Base-by-base conservation (phyloP, 2,113 vertebrate species). In the Lepus europaeus region DNA sequence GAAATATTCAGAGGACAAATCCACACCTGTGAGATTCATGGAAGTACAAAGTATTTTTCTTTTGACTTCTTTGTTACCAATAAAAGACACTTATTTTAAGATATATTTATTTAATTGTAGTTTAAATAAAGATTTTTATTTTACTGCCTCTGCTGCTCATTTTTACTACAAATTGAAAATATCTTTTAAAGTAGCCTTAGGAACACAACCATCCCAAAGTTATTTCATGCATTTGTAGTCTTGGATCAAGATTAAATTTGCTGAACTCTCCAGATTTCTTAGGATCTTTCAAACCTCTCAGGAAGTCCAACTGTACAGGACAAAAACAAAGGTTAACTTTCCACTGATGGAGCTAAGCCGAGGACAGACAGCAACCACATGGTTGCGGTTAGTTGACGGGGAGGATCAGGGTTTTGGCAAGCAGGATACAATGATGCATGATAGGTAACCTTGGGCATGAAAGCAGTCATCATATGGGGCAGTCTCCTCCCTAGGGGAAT, bases 121-220 rank as follows among this genome's bases (percentile, higher is more conserved):
- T 19, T 70, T 39, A 74, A 74, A n/a, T 78, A 91, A 97, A 95
- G 29, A 51, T 68, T 81, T 9, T 29, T 49, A 78, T 68, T 84
- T 87, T 87, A 89, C 45, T 86, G 29, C 4, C 72, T 81, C 72
- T 85, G 45, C 8, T 88, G 22, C 25, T 84, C 51, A 39, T 63
- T 88, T 96, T 82, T 68, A 39, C 29, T 92, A 19, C 0, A 78
- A 66, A 10, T 27, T 82, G 29, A 68, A 63, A 45, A 45, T 45
- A 45, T 45, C 45, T 45, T 45, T 6, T 45, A 45, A 45, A 45
- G 45, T 7, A 45, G 45, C 45, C 45, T 45, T 45, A 45, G 7
- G 45, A 45, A 45, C 45, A 45, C 45, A 45, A 45, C 45, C 45
- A 45, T 45, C 45, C 45, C 45, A 45, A 45, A 45, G 45, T 45